A percentile compares a stretch with the other conserved stretches of the same genome.
phyloP scores from a whole-genome alignment of 1,140 invertebrate genomes.

The Antheraea pernyi region DNA sequence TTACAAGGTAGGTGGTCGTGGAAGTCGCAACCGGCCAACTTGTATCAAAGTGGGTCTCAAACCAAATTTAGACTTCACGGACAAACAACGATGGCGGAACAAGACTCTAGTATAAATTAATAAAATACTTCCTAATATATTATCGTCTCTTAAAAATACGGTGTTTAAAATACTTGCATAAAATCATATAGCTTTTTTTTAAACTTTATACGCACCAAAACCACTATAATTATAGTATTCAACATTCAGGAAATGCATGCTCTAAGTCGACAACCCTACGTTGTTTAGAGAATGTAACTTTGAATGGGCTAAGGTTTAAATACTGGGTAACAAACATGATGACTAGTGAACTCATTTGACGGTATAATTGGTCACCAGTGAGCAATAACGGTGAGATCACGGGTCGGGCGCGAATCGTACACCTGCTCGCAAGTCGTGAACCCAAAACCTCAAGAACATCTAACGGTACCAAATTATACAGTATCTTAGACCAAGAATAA shows the following conservation, averaged over 20 bases:
- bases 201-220: too few species aligned
- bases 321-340: constrained; percentile 15
- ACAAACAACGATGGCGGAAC: background rate
- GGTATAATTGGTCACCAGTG: constrained; percentile 40
- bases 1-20: background rate
- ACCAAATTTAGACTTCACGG: constrained; percentile 11
- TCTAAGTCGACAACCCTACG: background rate
- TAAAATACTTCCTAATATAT: background rate
- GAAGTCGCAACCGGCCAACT: background rate
- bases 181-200: too few species aligned
- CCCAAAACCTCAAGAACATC: constrained; percentile 27
- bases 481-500: background rate
- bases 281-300: constrained; percentile 9
- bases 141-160: background rate
- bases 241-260: background rate
- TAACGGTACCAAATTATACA: constrained; percentile 28
- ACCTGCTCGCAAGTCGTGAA: constrained; percentile 31
- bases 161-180: too few species aligned
- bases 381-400: constrained; percentile 51
- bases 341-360: constrained; percentile 36
- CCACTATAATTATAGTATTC: too few species aligned
- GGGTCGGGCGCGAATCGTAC: constrained; percentile 23
- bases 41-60: background rate
- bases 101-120: background rate
- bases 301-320: constrained; percentile 11